phyloP scores from a whole-genome alignment of 2,888 invertebrate species.

The Amaurobius ferox region DNA sequence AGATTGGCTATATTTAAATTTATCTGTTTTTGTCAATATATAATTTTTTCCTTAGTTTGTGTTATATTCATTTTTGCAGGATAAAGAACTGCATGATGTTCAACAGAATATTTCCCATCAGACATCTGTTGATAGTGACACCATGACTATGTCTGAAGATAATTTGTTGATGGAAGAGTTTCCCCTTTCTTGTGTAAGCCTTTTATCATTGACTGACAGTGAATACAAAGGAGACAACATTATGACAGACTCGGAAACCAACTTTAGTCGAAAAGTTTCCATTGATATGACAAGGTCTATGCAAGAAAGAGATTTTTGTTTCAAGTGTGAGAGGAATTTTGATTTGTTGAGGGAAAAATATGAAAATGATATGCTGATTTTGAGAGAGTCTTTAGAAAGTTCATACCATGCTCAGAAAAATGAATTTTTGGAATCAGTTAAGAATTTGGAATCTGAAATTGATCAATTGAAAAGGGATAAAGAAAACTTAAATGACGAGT shows the following conservation, averaged over 20 bases:
- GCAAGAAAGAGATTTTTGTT: constrained; percentile 44
- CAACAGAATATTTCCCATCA: neutral
- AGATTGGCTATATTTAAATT: too few species aligned
- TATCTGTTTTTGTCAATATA: too few species aligned
- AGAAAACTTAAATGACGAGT: constrained; percentile 2
- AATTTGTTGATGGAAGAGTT: constrained; percentile 58
- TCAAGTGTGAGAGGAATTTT: constrained; percentile 32
- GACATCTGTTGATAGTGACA: constrained; percentile 43
- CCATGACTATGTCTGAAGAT: constrained; percentile 46
- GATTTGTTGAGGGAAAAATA: constrained; percentile 50
- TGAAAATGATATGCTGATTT: constrained; percentile 34
- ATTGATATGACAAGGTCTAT: constrained; percentile 33
- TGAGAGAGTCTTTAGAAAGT: constrained; percentile 49
- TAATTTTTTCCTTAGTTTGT: neutral
- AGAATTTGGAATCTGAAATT: constrained; percentile 33
- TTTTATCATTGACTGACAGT: constrained; percentile 59
- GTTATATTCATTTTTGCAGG: constrained; percentile 18
- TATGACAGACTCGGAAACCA: constrained; percentile 47
- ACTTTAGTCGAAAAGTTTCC: constrained; percentile 49
- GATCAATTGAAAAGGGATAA: constrained; percentile 29
- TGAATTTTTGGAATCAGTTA: constrained; percentile 19
- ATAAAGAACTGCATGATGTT: constrained; percentile 11
- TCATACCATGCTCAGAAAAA: constrained; percentile 22
- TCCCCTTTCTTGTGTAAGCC: constrained; percentile 31
- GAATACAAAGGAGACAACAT: constrained; percentile 43